phyloP scores from a whole-genome alignment of 2,113 vertebrate species.

The Mormyrus lacerda region DNA sequence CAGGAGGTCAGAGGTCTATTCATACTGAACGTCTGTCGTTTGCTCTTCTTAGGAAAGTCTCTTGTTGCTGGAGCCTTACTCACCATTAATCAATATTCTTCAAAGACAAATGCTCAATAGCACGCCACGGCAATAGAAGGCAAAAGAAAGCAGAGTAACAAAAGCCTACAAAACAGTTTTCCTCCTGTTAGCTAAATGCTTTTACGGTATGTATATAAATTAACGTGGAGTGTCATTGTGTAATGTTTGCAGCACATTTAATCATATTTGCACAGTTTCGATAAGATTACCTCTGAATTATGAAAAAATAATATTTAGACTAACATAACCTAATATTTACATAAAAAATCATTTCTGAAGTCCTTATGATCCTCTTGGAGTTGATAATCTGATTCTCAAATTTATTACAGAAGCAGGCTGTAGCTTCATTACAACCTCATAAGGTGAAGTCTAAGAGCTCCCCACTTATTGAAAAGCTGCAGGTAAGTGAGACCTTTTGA shows the following conservation, averaged over 20 bases:
- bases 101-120: not conserved
- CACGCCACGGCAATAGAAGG: not conserved
- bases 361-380: not conserved
- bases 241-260: not conserved
- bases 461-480: slow-evolving; percentile 61
- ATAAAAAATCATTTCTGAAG: not conserved
- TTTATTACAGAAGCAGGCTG: slow-evolving; percentile 17
- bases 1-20: not conserved
- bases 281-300: not conserved
- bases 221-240: not conserved
- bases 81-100: not conserved
- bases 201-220: not conserved
- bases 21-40: not conserved
- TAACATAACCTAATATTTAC: not conserved
- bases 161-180: not conserved
- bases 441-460: slow-evolving; percentile 56
- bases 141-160: not conserved
- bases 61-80: not conserved
- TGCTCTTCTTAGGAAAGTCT: not conserved
- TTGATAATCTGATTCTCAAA: not conserved
- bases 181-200: not conserved
- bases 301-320: not conserved
- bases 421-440: slow-evolving; percentile 29
- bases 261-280: not conserved
- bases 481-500: slow-evolving; percentile 44